phyloP scores from a whole-genome alignment of 2,113 vertebrate genomes.

The Verasper variegatus region DNA sequence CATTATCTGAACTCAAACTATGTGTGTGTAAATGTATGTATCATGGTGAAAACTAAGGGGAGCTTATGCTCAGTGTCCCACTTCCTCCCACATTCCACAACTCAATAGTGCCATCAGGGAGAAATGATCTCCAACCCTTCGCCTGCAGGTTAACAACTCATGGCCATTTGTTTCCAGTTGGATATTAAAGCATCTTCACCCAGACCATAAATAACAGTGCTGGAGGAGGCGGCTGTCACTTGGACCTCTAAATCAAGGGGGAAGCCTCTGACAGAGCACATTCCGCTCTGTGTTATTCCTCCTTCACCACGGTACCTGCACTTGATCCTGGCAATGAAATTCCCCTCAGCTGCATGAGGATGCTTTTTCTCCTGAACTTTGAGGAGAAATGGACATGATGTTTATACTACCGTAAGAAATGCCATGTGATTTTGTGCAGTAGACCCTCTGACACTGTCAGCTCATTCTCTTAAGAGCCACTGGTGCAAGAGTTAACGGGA shows the following conservation, averaged over 20 bases:
- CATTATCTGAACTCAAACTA: conserved; percentile 10
- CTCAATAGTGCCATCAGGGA: conserved; percentile 56
- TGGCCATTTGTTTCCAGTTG: conserved; percentile 76
- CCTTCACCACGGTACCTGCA: conserved; percentile 44
- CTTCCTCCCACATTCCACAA: conserved; percentile 82
- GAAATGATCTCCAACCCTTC: conserved; percentile 71
- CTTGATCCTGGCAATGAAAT: conserved; percentile 53
- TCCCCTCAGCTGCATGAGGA: neutral
- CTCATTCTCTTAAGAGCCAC: conserved; percentile 5
- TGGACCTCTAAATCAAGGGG: conserved; percentile 74
- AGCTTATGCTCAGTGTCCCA: conserved; percentile 65
- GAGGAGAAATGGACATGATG: conserved; percentile 3
- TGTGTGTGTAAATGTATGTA: conserved; percentile 31
- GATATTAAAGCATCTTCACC: conserved; percentile 74
- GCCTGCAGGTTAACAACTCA: conserved; percentile 79
- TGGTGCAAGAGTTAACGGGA: conserved; percentile 22
- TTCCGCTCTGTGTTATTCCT: conserved; percentile 67
- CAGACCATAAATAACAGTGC: conserved; percentile 74
- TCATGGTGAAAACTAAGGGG: conserved; percentile 47
- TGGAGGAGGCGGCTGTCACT: conserved; percentile 57
- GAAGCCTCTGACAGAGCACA: conserved; percentile 70
- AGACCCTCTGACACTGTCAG: conserved; percentile 23
- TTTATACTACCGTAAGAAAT: conserved; percentile 38
- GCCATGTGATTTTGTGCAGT: conserved; percentile 33
- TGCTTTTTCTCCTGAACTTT: conserved; percentile 21